A percentile compares a stretch with the other conserved stretches of the same genome.
Evolutionary conservation across 2,113 vertebrate species (phyloP).

Genomic region (Caracal caracal): DNA sequence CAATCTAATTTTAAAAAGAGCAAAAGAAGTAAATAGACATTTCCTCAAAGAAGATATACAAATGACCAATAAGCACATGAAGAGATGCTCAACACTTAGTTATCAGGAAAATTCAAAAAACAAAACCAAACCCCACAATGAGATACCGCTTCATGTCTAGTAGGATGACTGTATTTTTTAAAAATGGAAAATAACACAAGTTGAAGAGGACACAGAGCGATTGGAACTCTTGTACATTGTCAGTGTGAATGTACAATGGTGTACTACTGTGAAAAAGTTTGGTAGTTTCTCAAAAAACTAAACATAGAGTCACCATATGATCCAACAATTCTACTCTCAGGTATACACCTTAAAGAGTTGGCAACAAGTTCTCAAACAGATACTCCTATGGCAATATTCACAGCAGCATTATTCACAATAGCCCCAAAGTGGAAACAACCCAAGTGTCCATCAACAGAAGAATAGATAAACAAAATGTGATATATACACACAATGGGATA

Average conservation of each 20-base stretch:
- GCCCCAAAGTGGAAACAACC: background rate
- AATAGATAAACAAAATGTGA: background rate
- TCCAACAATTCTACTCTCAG: background rate
- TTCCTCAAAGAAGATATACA: background rate
- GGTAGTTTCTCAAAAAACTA: constrained; percentile 2
- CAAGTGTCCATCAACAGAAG: background rate
- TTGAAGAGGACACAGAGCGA: background rate
- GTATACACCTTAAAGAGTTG: background rate
- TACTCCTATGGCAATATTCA: background rate
- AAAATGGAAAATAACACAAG: background rate
- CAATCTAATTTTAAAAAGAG: background rate
- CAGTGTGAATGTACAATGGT: background rate
- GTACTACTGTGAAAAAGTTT: background rate
- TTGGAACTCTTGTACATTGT: background rate
- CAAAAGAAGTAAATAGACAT: constrained; percentile 29
- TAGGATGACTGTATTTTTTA: background rate
- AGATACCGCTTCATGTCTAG: background rate
- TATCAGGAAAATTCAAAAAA: background rate
- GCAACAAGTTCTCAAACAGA: background rate
- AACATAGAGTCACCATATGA: background rate
- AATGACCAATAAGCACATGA: background rate
- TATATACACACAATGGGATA: background rate
- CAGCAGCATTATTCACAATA: background rate
- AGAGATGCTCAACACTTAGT: background rate
- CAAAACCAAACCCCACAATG: background rate